Evolutionary conservation across 2,113 vertebrate species (phyloP).

Genomic region (Calonectris borealis): DNA sequence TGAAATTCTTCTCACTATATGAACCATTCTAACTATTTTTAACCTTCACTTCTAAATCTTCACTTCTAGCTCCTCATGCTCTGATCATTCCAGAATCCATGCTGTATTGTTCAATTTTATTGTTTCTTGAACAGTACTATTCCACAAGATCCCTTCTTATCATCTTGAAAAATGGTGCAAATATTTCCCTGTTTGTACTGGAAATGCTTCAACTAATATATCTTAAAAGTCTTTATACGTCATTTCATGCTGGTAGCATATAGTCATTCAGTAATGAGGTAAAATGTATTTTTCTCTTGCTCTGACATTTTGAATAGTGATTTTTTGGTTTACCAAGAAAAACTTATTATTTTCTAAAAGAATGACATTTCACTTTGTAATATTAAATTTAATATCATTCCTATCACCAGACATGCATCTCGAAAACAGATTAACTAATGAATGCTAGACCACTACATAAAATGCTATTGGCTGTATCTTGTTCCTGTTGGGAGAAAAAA

Average conservation of each 20-base stretch:
- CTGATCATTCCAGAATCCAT: neutral
- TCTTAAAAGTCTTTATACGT: neutral
- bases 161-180: neutral
- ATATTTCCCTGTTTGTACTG: neutral
- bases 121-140: neutral
- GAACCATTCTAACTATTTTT: neutral
- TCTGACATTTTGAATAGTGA: neutral
- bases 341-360: neutral
- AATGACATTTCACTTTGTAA: neutral
- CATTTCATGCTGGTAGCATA: neutral
- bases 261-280: neutral
- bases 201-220: neutral
- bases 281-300: neutral
- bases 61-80: neutral
- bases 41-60: neutral
- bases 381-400: neutral
- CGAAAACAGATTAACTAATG: neutral
- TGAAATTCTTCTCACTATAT: neutral
- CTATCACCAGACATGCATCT: neutral
- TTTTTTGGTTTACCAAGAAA: neutral
- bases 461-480: neutral
- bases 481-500: neutral
- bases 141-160: neutral
- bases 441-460: neutral
- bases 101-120: neutral